A percentile compares a stretch with the other conserved stretches of the same genome.
Evolutionary conservation across 1,140 invertebrate species (phyloP).

Genomic region (Dolichoris vasculosae): DNA sequence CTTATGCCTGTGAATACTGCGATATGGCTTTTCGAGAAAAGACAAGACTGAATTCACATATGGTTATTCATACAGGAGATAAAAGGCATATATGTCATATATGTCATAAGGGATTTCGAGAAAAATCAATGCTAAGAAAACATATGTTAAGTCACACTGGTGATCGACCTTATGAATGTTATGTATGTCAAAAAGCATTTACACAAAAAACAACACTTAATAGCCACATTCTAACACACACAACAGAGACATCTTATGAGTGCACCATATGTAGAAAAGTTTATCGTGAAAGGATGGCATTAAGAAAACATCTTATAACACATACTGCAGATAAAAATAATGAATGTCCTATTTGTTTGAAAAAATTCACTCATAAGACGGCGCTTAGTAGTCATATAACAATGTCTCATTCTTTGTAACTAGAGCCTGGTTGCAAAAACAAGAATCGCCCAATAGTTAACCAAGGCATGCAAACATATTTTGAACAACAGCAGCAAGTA

Average conservation of each 20-base stretch:
- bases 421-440: conserved; percentile 48
- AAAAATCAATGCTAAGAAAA: conserved; percentile 74
- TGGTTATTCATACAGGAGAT: conserved; percentile 74
- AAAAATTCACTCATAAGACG: conserved; percentile 68
- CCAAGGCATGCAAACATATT: conserved; percentile 33
- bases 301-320: conserved; percentile 73
- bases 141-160: conserved; percentile 76
- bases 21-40: conserved; percentile 77
- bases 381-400: conserved; percentile 68
- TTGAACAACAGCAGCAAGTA: conserved; percentile 37
- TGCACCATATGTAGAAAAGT: conserved; percentile 75
- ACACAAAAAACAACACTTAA: conserved; percentile 76
- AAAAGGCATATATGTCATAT: conserved; percentile 72
- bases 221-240: conserved; percentile 83
- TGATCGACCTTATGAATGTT: conserved; percentile 76
- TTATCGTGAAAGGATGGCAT: conserved; percentile 61
- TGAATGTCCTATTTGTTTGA: conserved; percentile 77
- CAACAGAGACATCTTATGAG: conserved; percentile 82
- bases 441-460: conserved; percentile 33
- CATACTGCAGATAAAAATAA: conserved; percentile 78
- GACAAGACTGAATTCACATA: conserved; percentile 69
- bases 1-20: conserved; percentile 81
- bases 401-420: conserved; percentile 66
- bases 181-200: conserved; percentile 75
- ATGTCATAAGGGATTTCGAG: conserved; percentile 77